Evolutionary conservation across 2,113 vertebrate species (phyloP).

Genomic region (Peromyscus polionotus): DNA sequence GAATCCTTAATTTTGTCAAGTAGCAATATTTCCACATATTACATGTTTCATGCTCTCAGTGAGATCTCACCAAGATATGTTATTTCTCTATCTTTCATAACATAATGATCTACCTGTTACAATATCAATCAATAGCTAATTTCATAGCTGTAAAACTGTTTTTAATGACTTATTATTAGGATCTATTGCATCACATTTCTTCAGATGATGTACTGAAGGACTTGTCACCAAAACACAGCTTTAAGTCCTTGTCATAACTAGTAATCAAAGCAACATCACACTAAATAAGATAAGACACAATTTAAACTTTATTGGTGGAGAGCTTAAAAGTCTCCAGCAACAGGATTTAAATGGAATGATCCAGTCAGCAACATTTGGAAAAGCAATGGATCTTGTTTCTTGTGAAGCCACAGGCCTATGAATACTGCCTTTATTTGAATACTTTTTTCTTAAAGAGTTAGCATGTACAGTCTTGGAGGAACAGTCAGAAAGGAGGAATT

Average conservation of each 20-base stretch:
- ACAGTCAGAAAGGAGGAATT: not conserved
- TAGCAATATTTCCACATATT: slow-evolving; percentile 52
- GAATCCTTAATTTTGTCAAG: slow-evolving; percentile 2
- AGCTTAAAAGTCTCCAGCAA: slow-evolving; percentile 63
- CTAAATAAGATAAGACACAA: slow-evolving; percentile 83
- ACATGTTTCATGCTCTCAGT: not conserved
- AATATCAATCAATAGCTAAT: slow-evolving; percentile 90
- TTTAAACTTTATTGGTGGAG: slow-evolving; percentile 73
- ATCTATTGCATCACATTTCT: slow-evolving; percentile 81
- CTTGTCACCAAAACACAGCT: slow-evolving; percentile 86
- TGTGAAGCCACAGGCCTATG: fast-evolving
- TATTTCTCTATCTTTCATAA: slow-evolving; percentile 61
- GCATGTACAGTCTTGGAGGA: not conserved
- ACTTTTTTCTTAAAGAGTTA: not conserved
- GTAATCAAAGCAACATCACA: slow-evolving; percentile 86
- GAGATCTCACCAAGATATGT: slow-evolving; percentile 28
- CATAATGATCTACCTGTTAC: slow-evolving; percentile 83
- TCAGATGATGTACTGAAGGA: slow-evolving; percentile 84
- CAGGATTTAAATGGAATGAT: slow-evolving; percentile 56
- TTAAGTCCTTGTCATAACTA: slow-evolving; percentile 84
- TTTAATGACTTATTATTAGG: slow-evolving; percentile 87
- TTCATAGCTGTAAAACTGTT: slow-evolving; percentile 89
- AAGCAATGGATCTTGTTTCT: not conserved
- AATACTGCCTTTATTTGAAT: not conserved
- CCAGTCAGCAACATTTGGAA: not conserved